These are phyloP conservation scores for Caenorhabditis angaria DNA, from an alignment of 2,888 invertebrate genomes.

Conservation along the genomic window DNA sequence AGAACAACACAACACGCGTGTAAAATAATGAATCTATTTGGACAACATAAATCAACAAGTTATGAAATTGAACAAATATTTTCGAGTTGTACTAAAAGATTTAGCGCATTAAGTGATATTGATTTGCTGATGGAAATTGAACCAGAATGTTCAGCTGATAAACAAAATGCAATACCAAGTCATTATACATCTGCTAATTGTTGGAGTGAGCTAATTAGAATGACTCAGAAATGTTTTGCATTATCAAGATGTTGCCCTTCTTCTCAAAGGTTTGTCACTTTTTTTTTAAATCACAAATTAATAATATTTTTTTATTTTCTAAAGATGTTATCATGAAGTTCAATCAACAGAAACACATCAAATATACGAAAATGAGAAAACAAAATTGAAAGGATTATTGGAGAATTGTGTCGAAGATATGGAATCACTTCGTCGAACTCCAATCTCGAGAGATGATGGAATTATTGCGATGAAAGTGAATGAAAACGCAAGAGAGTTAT, in stretches of 20 bases:
- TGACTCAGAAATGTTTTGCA: constrained; percentile 37
- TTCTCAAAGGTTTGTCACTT: constrained; percentile 2
- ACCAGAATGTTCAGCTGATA: not conserved
- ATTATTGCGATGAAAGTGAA: constrained; percentile 36
- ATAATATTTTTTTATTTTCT: no score
- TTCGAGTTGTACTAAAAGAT: constrained; percentile 22
- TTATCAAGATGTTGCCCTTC: constrained; percentile 39
- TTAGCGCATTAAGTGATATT: constrained; percentile 30
- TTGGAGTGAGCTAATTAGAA: constrained; percentile 38
- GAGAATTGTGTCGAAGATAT: constrained; percentile 36
- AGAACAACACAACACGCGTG: constrained; percentile 34
- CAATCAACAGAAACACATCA: constrained; percentile 21
- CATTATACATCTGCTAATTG: constrained; percentile 20
- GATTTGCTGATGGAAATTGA: constrained; percentile 20
- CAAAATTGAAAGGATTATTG: constrained; percentile 23
- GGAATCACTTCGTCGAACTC: constrained; percentile 19
- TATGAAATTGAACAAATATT: constrained; percentile 34
- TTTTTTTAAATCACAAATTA: not conserved
- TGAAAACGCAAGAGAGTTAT: constrained; percentile 25
- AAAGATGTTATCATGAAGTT: constrained; percentile 26
- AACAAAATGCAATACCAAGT: not conserved
- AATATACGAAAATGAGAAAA: constrained; percentile 36
- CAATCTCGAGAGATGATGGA: constrained; percentile 30
- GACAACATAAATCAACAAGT: constrained; percentile 34
- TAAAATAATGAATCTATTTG: constrained; percentile 31